phyloP scores from a whole-genome alignment of 2,888 invertebrate species.

The Microctonus brassicae region DNA sequence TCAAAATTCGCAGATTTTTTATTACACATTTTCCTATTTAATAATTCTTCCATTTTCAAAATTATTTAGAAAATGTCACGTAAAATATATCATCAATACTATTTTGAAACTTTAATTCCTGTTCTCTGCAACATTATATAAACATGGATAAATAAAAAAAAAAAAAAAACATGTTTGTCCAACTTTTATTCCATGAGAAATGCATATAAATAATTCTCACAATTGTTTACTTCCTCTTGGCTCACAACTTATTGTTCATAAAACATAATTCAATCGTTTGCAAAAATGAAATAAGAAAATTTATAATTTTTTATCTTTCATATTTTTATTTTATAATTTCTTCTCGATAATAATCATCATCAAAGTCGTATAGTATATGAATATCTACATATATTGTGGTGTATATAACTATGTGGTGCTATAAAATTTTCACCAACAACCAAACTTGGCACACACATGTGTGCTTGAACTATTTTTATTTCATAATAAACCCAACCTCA shows the following conservation, averaged over 20 bases:
- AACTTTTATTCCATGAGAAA: neutral
- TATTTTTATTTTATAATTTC: neutral
- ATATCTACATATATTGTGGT: slow-evolving; percentile 29
- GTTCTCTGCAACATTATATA: too few relatives aligned
- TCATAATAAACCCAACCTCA: slow-evolving; percentile 39
- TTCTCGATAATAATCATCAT: slow-evolving; percentile 23
- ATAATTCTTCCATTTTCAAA: too few relatives aligned
- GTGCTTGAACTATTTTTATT: neutral
- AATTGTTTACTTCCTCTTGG: neutral
- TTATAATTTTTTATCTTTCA: slow-evolving; percentile 4
- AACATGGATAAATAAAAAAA: too few relatives aligned
- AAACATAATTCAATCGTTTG: neutral
- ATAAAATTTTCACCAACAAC: slow-evolving; percentile 23
- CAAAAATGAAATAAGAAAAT: neutral
- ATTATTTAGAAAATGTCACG: too few relatives aligned
- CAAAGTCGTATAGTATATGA: neutral
- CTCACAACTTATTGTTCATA: neutral
- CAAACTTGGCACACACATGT: slow-evolving; percentile 11
- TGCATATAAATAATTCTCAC: neutral
- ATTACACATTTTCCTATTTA: too few relatives aligned
- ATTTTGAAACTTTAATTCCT: too few relatives aligned
- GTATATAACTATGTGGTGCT: slow-evolving; percentile 23
- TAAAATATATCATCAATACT: too few relatives aligned
- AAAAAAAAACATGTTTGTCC: too few relatives aligned
- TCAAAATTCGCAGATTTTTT: too few relatives aligned